Conservation (phyloP, 2,888 invertebrate species). For the Cataglyphis altisquamis region DNA sequence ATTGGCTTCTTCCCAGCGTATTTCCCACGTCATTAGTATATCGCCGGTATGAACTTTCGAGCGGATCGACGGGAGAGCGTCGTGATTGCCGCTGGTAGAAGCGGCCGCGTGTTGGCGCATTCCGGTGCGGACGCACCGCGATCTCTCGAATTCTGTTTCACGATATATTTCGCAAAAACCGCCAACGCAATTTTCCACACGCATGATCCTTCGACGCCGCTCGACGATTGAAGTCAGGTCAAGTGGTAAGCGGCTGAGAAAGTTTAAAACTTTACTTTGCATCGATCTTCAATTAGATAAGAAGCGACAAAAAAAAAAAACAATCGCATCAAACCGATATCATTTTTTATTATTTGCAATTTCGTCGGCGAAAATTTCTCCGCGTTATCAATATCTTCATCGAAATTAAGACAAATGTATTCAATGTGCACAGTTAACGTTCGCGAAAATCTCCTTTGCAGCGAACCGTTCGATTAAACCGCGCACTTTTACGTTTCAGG, state of each 20-base stretch:
- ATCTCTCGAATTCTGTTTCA: slow-evolving; percentile 26
- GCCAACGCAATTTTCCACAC: slow-evolving; percentile 11
- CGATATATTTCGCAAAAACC: slow-evolving; percentile 18
- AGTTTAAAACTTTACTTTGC: background rate
- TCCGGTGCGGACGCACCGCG: background rate
- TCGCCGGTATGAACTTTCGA: slow-evolving; percentile 75
- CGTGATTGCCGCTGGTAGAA: slow-evolving; percentile 71
- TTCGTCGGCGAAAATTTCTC: background rate
- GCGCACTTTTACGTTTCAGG: background rate
- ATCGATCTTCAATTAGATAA: background rate
- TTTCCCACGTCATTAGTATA: slow-evolving; percentile 79
- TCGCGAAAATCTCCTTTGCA: slow-evolving; percentile 5
- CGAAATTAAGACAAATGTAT: background rate
- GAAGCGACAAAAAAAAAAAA: background rate
- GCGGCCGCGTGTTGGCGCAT: slow-evolving; percentile 36
- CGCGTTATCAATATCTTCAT: background rate
- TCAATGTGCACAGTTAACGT: slow-evolving; percentile 2
- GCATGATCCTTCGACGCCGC: slow-evolving; percentile 6
- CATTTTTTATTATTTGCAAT: background rate
- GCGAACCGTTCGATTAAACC: background rate
- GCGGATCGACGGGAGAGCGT: slow-evolving; percentile 58
- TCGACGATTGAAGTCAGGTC: background rate
- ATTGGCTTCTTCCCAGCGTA: slow-evolving; percentile 66
- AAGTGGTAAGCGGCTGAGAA: background rate
- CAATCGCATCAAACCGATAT: background rate